Evolutionary conservation across 2,888 invertebrate species (phyloP).

Genomic region (Aphodius granarius): DNA sequence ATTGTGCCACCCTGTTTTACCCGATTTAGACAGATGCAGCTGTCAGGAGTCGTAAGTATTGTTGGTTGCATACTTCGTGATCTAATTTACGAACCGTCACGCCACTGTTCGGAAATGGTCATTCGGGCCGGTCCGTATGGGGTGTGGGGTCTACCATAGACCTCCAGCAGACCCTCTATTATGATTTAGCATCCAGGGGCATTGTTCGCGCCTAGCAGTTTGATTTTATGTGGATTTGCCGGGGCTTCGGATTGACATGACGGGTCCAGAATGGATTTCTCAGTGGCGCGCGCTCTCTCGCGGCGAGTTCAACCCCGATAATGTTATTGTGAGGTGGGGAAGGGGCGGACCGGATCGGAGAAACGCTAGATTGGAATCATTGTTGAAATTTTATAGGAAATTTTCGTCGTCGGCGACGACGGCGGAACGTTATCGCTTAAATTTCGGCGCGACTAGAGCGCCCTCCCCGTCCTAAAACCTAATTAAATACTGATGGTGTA

Average conservation of each 20-base stretch:
- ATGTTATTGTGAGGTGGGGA: background rate
- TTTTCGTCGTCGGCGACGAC: background rate
- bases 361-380: background rate
- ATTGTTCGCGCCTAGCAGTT: conserved; percentile 40
- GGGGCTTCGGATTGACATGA: conserved; percentile 25
- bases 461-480: background rate
- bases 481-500: background rate
- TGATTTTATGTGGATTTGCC: conserved; percentile 34
- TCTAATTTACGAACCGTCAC: no score
- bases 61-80: no score
- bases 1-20: no score
- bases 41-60: no score
- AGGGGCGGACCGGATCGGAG: background rate
- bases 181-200: conserved; percentile 43
- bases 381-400: background rate
- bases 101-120: no score
- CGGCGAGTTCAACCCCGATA: background rate
- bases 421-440: background rate
- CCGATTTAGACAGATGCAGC: no score
- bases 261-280: conserved; percentile 19
- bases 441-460: background rate
- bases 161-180: conserved; percentile 34
- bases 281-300: background rate
- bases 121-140: background rate
- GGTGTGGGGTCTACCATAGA: background rate